These are phyloP conservation scores for Sebastes steindachneri DNA, from an alignment of 2,797 vertebrate genomes.

Conservation along the genomic window DNA sequence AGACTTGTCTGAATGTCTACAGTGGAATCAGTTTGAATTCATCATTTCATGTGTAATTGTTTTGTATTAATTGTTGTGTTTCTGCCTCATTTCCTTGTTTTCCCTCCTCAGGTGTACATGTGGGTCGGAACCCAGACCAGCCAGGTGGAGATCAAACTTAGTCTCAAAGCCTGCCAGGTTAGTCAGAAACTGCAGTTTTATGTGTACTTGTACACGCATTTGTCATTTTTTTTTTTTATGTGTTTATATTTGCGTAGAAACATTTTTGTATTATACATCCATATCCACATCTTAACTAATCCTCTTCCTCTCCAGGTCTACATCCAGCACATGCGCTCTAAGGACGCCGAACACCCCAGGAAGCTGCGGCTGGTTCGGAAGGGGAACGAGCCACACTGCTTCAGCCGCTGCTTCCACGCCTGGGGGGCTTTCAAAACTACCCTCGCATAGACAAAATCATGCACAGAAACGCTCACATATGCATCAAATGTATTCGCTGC, in stretches of 20 bases:
- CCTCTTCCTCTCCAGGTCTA: constrained; percentile 87
- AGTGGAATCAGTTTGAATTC: background rate
- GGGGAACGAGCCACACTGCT: constrained; percentile 94
- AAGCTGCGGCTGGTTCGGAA: constrained; percentile 96
- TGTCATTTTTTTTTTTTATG: too few relatives aligned
- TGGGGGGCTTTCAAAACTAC: constrained; percentile 93
- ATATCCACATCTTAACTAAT: background rate
- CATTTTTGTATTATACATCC: background rate
- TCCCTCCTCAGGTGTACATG: constrained; percentile 92
- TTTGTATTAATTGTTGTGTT: background rate
- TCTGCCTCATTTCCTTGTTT: background rate
- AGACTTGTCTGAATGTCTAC: background rate
- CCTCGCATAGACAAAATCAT: constrained; percentile 73
- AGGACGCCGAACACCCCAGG: constrained; percentile 86
- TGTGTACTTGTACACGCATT: too few relatives aligned
- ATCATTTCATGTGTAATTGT: background rate
- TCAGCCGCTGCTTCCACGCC: constrained; percentile 96
- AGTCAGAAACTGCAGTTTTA: constrained; percentile 1
- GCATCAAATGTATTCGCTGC: constrained; percentile 33
- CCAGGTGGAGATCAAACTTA: constrained; percentile 98
- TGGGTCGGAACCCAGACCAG: constrained; percentile 99
- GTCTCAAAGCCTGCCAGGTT: constrained; percentile 98
- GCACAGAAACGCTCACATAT: constrained; percentile 6
- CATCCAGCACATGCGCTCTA: constrained; percentile 97
- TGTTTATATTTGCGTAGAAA: background rate